Base-by-base conservation (phyloP, 2,888 invertebrate genomes). In the Caenorhabditis sp. region DNA sequence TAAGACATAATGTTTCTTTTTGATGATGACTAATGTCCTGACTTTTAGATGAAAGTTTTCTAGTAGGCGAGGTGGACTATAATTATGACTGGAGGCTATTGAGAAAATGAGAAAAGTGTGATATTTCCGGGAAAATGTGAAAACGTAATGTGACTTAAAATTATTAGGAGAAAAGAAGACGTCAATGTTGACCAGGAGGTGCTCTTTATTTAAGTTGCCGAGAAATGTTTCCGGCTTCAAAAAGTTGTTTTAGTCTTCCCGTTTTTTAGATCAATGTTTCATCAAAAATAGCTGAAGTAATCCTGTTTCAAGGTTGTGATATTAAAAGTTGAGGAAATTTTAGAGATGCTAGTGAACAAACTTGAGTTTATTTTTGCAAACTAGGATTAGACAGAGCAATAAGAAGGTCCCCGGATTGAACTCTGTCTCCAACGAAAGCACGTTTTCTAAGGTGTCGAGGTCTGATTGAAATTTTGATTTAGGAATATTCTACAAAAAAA, bases 21-120 rank as follows among this genome's bases (percentile, higher is more conserved):
- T 26, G 54, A 54, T 54, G 54, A 54, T 54, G 54, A 54, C 19
- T 54, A 54, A 54, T 19, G 19, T 6, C 47, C 19, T 19, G 47
- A 47, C 5, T 49, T 49, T 49, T 7, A 19, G 19, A n/a, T n/a
- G n/a, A n/a, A n/a, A n/a, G n/a, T n/a, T 49, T 24, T 54, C 54
- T 54, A 26, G 26, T 24, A 19, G n/a, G n/a, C 47, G n/a, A n/a
- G n/a, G n/a, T n/a, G n/a, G n/a, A n/a, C n/a, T 47, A 44, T 44
- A 44, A n/a, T 51, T 10, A 22, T 10, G 24, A 26, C 8, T 14
- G 14, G 54, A 12, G 26, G 26, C 26, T 54, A 54, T 24, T 3
- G 22, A 14, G 54, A 24, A 19, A 26, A 51, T 51, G 10, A 24
- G 51, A 22, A 22, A 51, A n/a, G n/a, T n/a, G 24, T 14, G 22